A percentile compares a stretch with the other conserved stretches of the same genome.
These are phyloP conservation scores for Hippocampus zosterae DNA, from an alignment of 2,113 vertebrate genomes.

Conservation along the genomic window DNA sequence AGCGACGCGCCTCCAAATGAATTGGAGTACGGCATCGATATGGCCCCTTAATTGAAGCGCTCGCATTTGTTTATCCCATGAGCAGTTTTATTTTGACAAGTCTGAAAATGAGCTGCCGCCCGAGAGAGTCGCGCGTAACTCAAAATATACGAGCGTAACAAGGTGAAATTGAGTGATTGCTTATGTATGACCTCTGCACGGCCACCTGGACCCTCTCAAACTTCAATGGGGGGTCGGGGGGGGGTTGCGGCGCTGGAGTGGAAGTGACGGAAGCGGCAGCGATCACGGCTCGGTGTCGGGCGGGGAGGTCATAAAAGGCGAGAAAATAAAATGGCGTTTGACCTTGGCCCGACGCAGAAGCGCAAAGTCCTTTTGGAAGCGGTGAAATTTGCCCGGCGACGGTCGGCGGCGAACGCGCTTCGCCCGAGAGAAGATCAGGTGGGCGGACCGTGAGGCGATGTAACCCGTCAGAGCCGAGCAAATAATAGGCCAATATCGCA, in stretches of 20 bases:
- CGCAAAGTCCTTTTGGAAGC: constrained; percentile 56
- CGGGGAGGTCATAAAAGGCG: constrained; percentile 52
- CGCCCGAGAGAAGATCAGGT: constrained; percentile 14
- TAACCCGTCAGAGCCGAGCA: constrained; percentile 29
- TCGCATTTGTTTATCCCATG: neutral
- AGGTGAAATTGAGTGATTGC: constrained; percentile 20
- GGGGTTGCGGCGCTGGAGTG: constrained; percentile 10
- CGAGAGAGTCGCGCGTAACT: neutral
- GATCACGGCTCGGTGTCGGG: constrained; percentile 11
- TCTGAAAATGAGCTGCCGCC: neutral
- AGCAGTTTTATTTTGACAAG: neutral
- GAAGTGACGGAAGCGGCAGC: neutral
- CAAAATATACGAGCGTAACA: neutral
- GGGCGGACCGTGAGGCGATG: constrained; percentile 16
- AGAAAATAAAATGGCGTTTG: constrained; percentile 67
- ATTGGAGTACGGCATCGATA: neutral
- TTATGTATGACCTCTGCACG: constrained; percentile 16
- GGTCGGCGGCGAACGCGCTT: neutral
- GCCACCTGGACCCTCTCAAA: constrained; percentile 18
- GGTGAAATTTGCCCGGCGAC: constrained; percentile 25
- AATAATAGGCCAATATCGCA: neutral
- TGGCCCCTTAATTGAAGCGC: neutral
- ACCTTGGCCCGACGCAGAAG: constrained; percentile 63
- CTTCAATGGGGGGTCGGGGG: neutral
- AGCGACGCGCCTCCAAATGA: neutral